Evolutionary conservation across 1,140 invertebrate species (phyloP), one percentile per base, ranked within the genome.

Genomic region (Drosophila lowei): DNA sequence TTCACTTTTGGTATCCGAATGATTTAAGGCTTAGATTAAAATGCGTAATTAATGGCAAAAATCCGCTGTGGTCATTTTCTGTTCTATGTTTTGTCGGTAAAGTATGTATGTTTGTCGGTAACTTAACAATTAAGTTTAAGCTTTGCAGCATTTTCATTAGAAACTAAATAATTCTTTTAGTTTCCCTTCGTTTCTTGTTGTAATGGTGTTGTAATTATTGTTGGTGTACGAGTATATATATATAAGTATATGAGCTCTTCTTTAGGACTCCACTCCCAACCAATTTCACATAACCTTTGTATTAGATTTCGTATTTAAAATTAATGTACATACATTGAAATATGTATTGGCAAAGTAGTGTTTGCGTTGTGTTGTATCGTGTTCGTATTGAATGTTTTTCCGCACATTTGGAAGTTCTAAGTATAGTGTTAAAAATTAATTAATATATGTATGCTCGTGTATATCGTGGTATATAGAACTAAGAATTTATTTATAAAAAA

Each of bases 41-140:
- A 81, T 81, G 81, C 81, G 80, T 77, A 77, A 74, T 71, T 81
- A 86, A 85, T 85, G 80, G 80, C 80, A 85, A 86, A 80, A 86
- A 77, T 81, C 64, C 58, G 73, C 67, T 64, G 52, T 73, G 64
- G 60, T 84, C 42, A 81, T 77, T 54, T 56, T 57, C 34, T 38
- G 34, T 38, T 38, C 11, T 38, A 13, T 38, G 11, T 28, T 2
- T 28, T n/a, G n/a, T n/a, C n/a, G n/a, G n/a, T n/a, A 2, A 1
- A 28, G 28, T 28, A 28, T 28, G 6, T 7, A 28, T 7, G 28
- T 28, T 8, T 38, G 3, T 38, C 55, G n/a, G 61, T 58, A 57
- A 65, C 79, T 75, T 83, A 78, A 84, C 34, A 57, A 34, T 61
- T 47, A 66, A 46, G 48, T 30, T 43, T 56, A 30, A 68, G 50